Percentiles rank a stretch among this genome's conserved stretches.
phyloP scores from a whole-genome alignment of 2,888 invertebrate genomes.

The Steromphala cineraria region DNA sequence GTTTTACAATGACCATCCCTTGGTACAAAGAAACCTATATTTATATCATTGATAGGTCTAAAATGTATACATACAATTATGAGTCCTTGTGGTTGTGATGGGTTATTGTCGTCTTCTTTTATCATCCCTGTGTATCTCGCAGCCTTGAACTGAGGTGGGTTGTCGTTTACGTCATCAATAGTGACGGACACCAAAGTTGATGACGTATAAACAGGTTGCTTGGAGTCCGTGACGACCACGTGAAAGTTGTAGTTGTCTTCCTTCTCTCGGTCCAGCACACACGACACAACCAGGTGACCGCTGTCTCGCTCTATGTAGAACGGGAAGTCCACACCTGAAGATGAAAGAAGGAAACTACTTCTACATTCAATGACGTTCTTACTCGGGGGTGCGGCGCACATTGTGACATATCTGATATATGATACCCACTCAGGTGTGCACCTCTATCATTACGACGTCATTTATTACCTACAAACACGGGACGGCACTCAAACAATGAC shows the following conservation, averaged over 20 bases:
- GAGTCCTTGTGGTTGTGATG: neutral
- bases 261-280: neutral
- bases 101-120: neutral
- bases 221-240: neutral
- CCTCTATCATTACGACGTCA: too few relatives aligned
- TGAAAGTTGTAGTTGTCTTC: neutral
- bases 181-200: neutral
- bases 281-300: neutral
- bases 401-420: too few relatives aligned
- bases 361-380: too few relatives aligned
- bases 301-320: neutral
- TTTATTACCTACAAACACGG: too few relatives aligned
- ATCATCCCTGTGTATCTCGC: neutral
- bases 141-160: neutral
- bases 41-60: neutral
- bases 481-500: too few relatives aligned
- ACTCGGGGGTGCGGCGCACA: too few relatives aligned
- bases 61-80: neutral
- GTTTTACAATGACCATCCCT: neutral
- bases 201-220: neutral
- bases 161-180: conserved; percentile 11
- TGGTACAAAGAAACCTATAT: too few relatives aligned
- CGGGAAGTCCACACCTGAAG: neutral
- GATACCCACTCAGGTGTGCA: too few relatives aligned
- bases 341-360: neutral